Conservation (phyloP, 2,888 invertebrate species). For the Drosophila atripex region DNA sequence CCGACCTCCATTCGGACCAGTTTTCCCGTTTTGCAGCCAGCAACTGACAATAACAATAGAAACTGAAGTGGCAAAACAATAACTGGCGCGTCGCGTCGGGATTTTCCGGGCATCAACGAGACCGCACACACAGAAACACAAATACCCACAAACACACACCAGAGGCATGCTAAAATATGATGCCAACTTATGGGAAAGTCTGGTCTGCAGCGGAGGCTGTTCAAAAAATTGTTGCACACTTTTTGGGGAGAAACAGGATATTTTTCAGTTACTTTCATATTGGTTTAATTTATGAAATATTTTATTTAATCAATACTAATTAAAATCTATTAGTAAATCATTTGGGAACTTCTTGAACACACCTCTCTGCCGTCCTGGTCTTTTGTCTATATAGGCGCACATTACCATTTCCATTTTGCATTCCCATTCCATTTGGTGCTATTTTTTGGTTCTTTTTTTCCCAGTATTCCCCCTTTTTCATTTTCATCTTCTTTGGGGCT, state of each 20-base stretch:
- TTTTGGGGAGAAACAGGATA: neutral
- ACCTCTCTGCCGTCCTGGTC: constrained; percentile 30
- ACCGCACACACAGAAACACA: constrained; percentile 26
- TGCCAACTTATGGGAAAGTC: constrained; percentile 40
- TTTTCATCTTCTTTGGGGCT: constrained; percentile 31
- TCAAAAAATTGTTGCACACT: constrained; percentile 10
- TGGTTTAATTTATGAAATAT: too few species aligned
- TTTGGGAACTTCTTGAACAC: constrained; percentile 18
- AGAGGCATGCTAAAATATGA: constrained; percentile 31
- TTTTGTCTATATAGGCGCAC: constrained; percentile 58
- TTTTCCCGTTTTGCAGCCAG: constrained; percentile 17
- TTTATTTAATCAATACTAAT: too few species aligned
- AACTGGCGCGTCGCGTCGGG: constrained; percentile 74
- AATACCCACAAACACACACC: constrained; percentile 35
- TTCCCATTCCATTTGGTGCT: constrained; percentile 24
- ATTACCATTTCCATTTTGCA: constrained; percentile 67
- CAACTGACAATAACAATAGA: constrained; percentile 74
- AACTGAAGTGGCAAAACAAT: constrained; percentile 79
- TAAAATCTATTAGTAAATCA: neutral
- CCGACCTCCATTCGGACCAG: constrained; percentile 1
- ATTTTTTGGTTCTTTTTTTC: constrained; percentile 21
- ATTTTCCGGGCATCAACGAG: constrained; percentile 69
- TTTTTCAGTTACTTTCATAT: too few species aligned
- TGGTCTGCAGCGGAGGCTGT: constrained; percentile 24
- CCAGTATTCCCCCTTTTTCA: constrained; percentile 9